Percentiles rank a stretch among this genome's conserved stretches.
phyloP scores from a whole-genome alignment of 2,797 vertebrate genomes.

The Valencia hispanica region DNA sequence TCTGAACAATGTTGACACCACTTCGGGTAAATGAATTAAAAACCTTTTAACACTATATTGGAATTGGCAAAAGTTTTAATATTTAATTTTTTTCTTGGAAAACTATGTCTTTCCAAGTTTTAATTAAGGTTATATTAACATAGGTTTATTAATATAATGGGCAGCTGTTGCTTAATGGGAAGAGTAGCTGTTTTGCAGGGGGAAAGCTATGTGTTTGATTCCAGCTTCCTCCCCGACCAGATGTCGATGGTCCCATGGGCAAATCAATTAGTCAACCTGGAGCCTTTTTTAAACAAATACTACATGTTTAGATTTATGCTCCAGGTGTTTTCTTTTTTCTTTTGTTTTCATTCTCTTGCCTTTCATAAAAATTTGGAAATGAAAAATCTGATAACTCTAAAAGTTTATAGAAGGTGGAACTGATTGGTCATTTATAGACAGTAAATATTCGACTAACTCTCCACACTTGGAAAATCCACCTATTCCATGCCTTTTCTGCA shows the following conservation, averaged over 20 bases:
- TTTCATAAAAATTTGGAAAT: too few relatives aligned
- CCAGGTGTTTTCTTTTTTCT: background rate
- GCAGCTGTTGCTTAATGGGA: background rate
- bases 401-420: background rate
- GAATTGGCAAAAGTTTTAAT: constrained; percentile 9
- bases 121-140: background rate
- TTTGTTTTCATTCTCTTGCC: background rate
- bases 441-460: background rate
- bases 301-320: background rate
- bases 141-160: background rate
- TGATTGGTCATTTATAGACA: background rate
- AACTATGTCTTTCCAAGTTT: background rate
- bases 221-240: background rate
- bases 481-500: background rate
- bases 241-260: background rate
- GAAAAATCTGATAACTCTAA: background rate
- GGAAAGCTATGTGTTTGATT: background rate
- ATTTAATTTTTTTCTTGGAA: constrained; percentile 21
- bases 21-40: background rate
- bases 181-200: background rate
- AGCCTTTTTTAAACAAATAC: background rate
- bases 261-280: background rate
- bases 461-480: background rate
- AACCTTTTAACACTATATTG: constrained; percentile 13
- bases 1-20: background rate